phyloP scores from a whole-genome alignment of 2,113 vertebrate species.

The Axis porcinus region DNA sequence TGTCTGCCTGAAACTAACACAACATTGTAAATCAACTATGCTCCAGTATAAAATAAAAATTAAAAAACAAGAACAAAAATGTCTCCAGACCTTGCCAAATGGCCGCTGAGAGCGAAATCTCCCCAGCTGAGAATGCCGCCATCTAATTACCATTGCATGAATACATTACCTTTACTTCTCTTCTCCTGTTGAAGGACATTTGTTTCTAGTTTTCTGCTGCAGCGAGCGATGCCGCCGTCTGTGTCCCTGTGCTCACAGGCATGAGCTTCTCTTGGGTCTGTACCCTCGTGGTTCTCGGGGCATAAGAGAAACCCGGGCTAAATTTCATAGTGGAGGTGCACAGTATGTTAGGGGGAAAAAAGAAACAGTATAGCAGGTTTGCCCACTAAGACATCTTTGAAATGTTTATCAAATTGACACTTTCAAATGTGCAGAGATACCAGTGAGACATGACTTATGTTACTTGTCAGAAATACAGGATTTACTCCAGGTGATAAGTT shows the following conservation, averaged over 20 bases:
- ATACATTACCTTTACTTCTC: background rate
- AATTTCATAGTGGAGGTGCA: background rate
- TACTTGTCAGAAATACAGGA: background rate
- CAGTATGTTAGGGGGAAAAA: background rate
- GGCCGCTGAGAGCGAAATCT: background rate
- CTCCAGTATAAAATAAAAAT: background rate
- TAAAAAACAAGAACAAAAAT: background rate
- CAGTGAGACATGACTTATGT: background rate
- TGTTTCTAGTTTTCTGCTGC: background rate
- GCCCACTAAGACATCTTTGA: background rate
- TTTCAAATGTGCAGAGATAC: background rate
- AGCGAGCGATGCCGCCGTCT: background rate
- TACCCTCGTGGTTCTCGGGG: background rate
- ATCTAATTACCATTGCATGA: no score
- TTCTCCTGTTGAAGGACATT: background rate
- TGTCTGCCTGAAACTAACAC: background rate
- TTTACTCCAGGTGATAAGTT: background rate
- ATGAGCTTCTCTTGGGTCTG: accelerated
- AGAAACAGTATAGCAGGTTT: background rate
- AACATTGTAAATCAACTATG: background rate
- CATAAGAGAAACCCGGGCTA: background rate
- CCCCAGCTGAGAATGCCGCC: background rate
- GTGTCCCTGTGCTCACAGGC: background rate
- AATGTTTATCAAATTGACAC: background rate
- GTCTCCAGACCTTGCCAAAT: background rate